Conservation (phyloP, 1,140 invertebrate genomes). For the Parapsyche elsis region DNA sequence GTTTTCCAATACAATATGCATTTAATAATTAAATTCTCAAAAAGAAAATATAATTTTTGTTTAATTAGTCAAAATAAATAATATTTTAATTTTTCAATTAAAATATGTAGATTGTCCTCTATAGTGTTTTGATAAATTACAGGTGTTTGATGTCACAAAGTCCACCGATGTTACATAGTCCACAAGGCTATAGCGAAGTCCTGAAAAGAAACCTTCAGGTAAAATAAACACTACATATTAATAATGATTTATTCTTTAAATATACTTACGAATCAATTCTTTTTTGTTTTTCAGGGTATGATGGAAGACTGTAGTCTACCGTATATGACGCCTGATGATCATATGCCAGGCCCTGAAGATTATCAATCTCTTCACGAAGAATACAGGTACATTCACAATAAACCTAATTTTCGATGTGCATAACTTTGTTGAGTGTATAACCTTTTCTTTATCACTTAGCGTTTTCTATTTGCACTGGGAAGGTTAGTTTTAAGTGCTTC, state of each 20-base stretch:
- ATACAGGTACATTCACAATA: constrained; percentile 60
- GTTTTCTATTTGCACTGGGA: not conserved
- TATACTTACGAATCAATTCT: constrained; percentile 8
- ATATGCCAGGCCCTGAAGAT: constrained; percentile 64
- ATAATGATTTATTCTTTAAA: not conserved
- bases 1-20: not conserved
- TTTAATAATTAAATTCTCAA: not conserved
- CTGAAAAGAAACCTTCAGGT: constrained; percentile 67
- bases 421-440: not conserved
- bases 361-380: constrained; percentile 66
- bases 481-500: no score
- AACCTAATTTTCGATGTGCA: not conserved
- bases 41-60: not conserved
- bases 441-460: no score
- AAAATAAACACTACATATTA: not conserved
- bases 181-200: constrained; percentile 67
- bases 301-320: constrained; percentile 68
- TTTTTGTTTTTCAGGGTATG: constrained; percentile 61
- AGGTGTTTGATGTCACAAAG: constrained; percentile 68
- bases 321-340: constrained; percentile 66
- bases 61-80: not conserved
- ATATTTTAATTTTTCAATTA: constrained; percentile 1
- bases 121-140: constrained; percentile 40
- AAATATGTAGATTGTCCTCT: not conserved
- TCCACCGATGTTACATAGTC: constrained; percentile 67